Conservation (phyloP, 2,113 vertebrate genomes). For the Pangasianodon gigas region DNA sequence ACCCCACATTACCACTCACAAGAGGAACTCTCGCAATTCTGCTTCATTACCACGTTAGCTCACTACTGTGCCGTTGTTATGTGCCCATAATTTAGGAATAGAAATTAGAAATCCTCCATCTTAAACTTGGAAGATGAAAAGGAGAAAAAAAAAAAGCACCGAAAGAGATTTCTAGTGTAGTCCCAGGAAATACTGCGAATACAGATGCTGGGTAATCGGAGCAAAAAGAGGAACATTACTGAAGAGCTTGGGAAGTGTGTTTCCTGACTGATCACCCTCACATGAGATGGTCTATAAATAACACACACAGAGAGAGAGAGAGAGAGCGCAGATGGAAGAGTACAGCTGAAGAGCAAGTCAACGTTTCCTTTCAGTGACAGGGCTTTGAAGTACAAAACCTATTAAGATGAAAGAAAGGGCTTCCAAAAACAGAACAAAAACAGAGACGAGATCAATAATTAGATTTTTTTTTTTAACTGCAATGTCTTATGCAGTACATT, state of each 20-base stretch:
- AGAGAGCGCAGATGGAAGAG: background rate
- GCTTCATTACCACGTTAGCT: slow-evolving; percentile 16
- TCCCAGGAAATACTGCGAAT: background rate
- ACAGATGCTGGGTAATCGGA: slow-evolving; percentile 53
- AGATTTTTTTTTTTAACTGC: background rate
- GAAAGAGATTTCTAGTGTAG: slow-evolving; percentile 18
- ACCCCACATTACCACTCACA: slow-evolving; percentile 11
- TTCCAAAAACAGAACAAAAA: slow-evolving; percentile 40
- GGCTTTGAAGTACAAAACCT: slow-evolving; percentile 34
- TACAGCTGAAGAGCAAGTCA: slow-evolving; percentile 16
- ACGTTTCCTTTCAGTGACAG: slow-evolving; percentile 1
- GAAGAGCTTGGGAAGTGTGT: slow-evolving; percentile 40
- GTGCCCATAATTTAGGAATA: too few relatives aligned
- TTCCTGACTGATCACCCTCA: slow-evolving; percentile 52
- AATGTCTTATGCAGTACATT: background rate
- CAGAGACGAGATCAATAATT: slow-evolving; percentile 26
- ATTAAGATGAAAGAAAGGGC: slow-evolving; percentile 5
- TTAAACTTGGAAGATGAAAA: background rate
- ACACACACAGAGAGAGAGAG: slow-evolving; percentile 10
- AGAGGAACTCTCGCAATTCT: background rate
- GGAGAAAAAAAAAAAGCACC: background rate
- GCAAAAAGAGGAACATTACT: slow-evolving; percentile 47
- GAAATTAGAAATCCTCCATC: background rate
- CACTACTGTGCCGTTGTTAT: background rate
- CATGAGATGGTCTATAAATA: slow-evolving; percentile 57